phyloP scores from a whole-genome alignment of 1,140 invertebrate genomes.

The Eufriesea mexicana region DNA sequence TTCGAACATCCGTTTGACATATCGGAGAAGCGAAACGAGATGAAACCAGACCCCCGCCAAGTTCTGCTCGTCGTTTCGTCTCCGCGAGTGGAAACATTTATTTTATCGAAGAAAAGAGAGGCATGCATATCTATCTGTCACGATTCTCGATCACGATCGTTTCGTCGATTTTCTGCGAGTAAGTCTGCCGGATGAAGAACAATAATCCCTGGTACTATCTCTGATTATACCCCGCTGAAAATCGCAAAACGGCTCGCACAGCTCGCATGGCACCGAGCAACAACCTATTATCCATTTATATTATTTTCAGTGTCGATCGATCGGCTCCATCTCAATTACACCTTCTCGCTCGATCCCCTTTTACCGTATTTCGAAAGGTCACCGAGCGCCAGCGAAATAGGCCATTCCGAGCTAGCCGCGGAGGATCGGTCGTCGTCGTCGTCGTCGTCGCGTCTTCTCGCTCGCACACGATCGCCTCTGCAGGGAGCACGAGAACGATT shows the following conservation, averaged over 20 bases:
- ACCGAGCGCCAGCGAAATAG: constrained; percentile 50
- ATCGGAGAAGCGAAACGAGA: background rate
- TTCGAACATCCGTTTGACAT: constrained; percentile 1
- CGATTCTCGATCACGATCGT: constrained; percentile 46
- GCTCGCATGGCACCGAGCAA: constrained; percentile 17
- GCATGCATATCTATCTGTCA: constrained; percentile 40
- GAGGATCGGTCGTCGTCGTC: background rate
- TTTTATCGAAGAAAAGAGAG: constrained; percentile 23
- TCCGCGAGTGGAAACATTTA: background rate
- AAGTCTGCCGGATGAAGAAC: constrained; percentile 6
- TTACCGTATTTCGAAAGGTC: constrained; percentile 59
- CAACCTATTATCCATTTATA: constrained; percentile 64
- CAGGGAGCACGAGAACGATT: constrained; percentile 52
- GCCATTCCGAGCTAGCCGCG: constrained; percentile 13
- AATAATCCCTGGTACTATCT: constrained; percentile 32
- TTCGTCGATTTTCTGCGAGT: constrained; percentile 33
- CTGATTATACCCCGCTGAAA: constrained; percentile 26
- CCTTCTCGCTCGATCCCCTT: constrained; percentile 23
- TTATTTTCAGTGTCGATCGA: constrained; percentile 64
- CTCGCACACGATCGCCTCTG: constrained; percentile 18
- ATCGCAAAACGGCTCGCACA: background rate
- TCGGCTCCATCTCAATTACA: constrained; percentile 56
- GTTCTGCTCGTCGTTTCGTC: background rate
- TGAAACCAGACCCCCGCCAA: background rate
- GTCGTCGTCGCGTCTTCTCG: background rate